Conservation (phyloP, 1,140 invertebrate species). For the Holotrichia oblita region DNA sequence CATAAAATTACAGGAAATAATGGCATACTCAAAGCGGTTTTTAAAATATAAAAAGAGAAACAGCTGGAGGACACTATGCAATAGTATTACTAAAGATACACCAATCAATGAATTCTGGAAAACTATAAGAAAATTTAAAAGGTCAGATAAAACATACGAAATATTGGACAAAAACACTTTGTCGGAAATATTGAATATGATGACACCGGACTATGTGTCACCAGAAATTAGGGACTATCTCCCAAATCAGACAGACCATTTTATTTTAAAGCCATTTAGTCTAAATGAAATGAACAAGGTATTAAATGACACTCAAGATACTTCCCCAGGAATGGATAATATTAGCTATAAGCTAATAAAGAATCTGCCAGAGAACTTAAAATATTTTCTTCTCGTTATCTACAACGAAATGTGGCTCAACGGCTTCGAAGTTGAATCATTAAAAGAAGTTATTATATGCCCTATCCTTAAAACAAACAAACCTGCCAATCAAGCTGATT, state of each 20-base stretch:
- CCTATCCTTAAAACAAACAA: constrained; percentile 13
- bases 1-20: neutral
- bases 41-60: constrained; percentile 24
- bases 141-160: neutral
- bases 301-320: constrained; percentile 6
- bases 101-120: neutral
- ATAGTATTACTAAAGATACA: neutral
- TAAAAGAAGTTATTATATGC: constrained; percentile 22
- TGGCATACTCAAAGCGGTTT: constrained; percentile 19
- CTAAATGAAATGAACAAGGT: constrained; percentile 9
- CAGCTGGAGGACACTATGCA: neutral
- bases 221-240: neutral
- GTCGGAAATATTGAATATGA: neutral
- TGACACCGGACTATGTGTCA: neutral
- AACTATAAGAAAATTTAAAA: constrained; percentile 20
- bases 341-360: constrained; percentile 24
- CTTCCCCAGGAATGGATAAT: constrained; percentile 25
- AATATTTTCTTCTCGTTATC: neutral
- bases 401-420: constrained; percentile 37
- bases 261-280: neutral
- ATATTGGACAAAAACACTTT: neutral
- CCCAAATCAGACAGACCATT: neutral
- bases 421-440: neutral
- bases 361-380: constrained; percentile 6
- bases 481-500: neutral